Evolutionary conservation across 2,113 vertebrate genomes (phyloP).

Genomic region (Parus major): DNA sequence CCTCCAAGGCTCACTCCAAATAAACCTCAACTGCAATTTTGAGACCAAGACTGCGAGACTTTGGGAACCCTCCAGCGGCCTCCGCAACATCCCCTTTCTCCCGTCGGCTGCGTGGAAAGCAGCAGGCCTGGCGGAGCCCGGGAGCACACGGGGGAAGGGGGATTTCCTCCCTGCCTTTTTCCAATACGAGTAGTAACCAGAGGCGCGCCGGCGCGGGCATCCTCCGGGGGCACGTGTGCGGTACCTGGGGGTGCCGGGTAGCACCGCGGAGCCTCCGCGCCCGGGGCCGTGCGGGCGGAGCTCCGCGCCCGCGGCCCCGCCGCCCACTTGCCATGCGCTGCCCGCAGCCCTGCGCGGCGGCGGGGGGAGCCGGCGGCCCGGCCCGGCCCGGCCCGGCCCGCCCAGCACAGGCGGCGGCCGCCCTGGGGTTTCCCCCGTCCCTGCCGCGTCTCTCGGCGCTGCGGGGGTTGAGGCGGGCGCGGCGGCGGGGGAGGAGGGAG

Average conservation of each 20-base stretch:
- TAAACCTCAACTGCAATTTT: not conserved
- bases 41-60: not conserved
- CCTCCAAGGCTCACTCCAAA: not conserved
- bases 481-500: not conserved
- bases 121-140: not conserved
- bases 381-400: too few relatives aligned
- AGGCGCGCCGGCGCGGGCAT: not conserved
- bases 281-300: not conserved
- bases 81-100: not conserved
- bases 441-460: too few relatives aligned
- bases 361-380: not conserved
- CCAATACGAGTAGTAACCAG: not conserved
- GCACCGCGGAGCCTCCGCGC: not conserved
- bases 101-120: not conserved
- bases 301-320: constrained; percentile 16
- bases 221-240: not conserved
- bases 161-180: not conserved
- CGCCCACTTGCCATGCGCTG: constrained; percentile 37
- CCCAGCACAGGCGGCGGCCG: too few relatives aligned
- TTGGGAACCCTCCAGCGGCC: not conserved
- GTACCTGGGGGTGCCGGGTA: not conserved
- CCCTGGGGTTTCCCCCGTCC: too few relatives aligned
- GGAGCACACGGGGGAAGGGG: not conserved
- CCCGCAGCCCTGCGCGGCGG: not conserved
- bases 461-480: too few relatives aligned